A percentile compares a stretch with the other conserved stretches of the same genome.
phyloP scores from a whole-genome alignment of 1,140 invertebrate genomes.

The Ips typographus region DNA sequence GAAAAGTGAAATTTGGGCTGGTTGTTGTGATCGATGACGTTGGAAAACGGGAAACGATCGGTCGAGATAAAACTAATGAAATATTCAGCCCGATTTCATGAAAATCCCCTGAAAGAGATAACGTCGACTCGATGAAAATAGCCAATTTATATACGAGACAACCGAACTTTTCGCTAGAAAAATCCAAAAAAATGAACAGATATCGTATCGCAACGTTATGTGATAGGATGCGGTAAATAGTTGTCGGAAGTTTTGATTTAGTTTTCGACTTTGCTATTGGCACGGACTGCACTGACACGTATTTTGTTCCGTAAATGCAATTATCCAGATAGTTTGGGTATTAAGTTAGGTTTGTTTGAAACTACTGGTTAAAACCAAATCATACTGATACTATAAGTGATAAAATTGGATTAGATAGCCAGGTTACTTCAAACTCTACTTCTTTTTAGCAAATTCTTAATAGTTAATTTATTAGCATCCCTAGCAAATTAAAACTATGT shows the following conservation, averaged over 20 bases:
- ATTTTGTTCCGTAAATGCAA: too few species aligned
- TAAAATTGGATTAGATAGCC: too few species aligned
- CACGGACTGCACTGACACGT: background rate
- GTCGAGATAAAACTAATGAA: conserved; percentile 18
- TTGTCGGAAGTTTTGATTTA: conserved; percentile 7
- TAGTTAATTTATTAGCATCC: too few species aligned
- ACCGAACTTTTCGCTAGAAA: conserved; percentile 11
- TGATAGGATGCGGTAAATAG: conserved; percentile 11
- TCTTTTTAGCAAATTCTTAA: too few species aligned
- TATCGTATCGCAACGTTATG: conserved; percentile 10
- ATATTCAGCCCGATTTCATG: conserved; percentile 20
- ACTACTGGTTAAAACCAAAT: too few species aligned
- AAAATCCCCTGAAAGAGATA: conserved; percentile 8
- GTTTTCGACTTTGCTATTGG: background rate
- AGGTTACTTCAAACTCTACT: too few species aligned
- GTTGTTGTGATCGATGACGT: conserved; percentile 2
- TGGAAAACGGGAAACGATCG: conserved; percentile 15
- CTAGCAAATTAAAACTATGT: too few species aligned
- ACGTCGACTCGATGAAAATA: conserved; percentile 18
- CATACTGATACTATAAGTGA: too few species aligned
- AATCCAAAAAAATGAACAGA: conserved; percentile 17
- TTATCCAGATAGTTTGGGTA: too few species aligned
- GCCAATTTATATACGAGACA: conserved; percentile 27
- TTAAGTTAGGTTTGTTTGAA: too few species aligned
- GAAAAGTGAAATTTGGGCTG: conserved; percentile 1